A percentile compares a stretch with the other conserved stretches of the same genome.
Evolutionary conservation across 2,888 invertebrate species (phyloP).

Genomic region (Melanotus villosus): DNA sequence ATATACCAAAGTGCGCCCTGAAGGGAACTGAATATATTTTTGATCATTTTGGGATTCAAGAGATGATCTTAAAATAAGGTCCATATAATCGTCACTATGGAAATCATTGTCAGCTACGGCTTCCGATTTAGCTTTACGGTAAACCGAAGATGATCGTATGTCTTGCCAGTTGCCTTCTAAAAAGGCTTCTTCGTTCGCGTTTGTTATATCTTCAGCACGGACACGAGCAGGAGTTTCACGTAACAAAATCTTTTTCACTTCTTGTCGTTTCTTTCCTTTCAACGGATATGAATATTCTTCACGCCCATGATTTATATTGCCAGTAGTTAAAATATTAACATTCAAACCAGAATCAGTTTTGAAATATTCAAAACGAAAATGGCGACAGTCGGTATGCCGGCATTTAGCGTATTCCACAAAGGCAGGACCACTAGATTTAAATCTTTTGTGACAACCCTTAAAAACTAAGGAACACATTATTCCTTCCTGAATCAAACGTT

Average conservation of each 20-base stretch:
- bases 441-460: too few relatives aligned
- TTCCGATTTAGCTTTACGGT: not conserved
- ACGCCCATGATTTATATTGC: too few relatives aligned
- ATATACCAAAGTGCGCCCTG: too few relatives aligned
- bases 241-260: not conserved
- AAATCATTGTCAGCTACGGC: not conserved
- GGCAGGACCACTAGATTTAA: too few relatives aligned
- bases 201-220: not conserved
- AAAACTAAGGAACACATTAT: too few relatives aligned
- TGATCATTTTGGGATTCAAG: not conserved
- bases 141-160: not conserved
- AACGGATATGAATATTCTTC: conserved; percentile 16
- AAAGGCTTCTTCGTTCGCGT: not conserved
- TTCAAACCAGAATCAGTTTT: too few relatives aligned
- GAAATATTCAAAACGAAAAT: too few relatives aligned
- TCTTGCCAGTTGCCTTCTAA: not conserved
- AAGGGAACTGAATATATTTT: not conserved
- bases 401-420: too few relatives aligned
- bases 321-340: too few relatives aligned
- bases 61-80: not conserved
- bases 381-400: too few relatives aligned
- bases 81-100: not conserved
- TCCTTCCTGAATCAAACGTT: too few relatives aligned
- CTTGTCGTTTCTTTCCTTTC: not conserved
- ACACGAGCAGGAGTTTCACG: not conserved